Evolutionary conservation across 1,140 invertebrate species (phyloP).

Genomic region (Campodea augens): DNA sequence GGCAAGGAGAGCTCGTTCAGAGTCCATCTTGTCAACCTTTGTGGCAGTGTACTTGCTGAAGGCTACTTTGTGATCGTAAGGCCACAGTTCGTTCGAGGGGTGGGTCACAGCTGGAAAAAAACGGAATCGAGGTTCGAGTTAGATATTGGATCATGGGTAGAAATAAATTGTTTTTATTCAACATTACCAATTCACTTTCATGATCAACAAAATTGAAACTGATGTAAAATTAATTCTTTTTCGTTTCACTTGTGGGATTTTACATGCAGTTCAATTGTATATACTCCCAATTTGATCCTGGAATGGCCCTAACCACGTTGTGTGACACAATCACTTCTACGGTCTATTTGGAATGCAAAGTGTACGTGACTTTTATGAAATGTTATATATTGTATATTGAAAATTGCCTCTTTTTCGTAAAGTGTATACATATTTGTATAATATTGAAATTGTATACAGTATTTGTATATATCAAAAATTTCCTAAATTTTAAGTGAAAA

Average conservation of each 20-base stretch:
- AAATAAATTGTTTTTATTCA: slow-evolving; percentile 1
- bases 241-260: too few relatives aligned
- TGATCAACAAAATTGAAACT: slow-evolving; percentile 1
- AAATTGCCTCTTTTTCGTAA: too few relatives aligned
- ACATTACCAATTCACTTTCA: slow-evolving; percentile 4
- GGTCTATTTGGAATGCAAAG: too few relatives aligned
- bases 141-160: slow-evolving; percentile 1
- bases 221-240: slow-evolving; percentile 3
- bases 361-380: not conserved
- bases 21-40: slow-evolving; percentile 56
- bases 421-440: too few relatives aligned
- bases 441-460: too few relatives aligned
- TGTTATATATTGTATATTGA: slow-evolving; percentile 2
- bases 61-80: slow-evolving; percentile 47
- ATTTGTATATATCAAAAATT: too few relatives aligned
- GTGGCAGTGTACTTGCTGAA: slow-evolving; percentile 43
- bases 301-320: too few relatives aligned
- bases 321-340: too few relatives aligned
- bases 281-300: too few relatives aligned
- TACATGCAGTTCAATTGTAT: too few relatives aligned
- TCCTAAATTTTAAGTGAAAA: too few relatives aligned
- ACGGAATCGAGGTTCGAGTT: slow-evolving; percentile 10
- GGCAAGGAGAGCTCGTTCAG: slow-evolving; percentile 64
- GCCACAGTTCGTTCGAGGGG: slow-evolving; percentile 57
- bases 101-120: slow-evolving; percentile 51